Conservation (phyloP, 2,113 vertebrate genomes). For the Salminus brasiliensis region DNA sequence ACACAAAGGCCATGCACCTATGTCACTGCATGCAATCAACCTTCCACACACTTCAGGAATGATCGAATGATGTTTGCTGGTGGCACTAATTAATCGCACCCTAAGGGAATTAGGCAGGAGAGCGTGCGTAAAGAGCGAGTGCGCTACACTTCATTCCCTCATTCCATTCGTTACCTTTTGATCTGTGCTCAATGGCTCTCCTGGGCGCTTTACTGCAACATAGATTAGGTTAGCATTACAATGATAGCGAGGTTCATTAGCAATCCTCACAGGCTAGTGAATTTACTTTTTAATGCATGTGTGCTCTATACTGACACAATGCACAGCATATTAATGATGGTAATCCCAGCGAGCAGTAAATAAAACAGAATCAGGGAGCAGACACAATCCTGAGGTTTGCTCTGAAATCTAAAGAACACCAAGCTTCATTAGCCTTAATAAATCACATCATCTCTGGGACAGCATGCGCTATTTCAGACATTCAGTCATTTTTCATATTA, state of each 20-base stretch:
- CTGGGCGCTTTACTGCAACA: background rate
- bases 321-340: background rate
- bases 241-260: background rate
- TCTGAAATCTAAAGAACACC: background rate
- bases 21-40: background rate
- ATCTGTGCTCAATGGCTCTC: background rate
- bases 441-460: too few species aligned
- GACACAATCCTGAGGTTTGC: background rate
- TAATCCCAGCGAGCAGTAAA: background rate
- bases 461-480: too few species aligned
- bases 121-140: background rate
- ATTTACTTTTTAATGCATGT: background rate
- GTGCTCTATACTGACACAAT: background rate
- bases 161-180: background rate
- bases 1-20: background rate
- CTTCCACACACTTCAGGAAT: background rate
- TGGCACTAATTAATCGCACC: slow-evolving; percentile 4
- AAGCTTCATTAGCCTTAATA: background rate
- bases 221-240: background rate
- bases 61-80: background rate
- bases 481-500: too few species aligned
- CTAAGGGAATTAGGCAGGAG: background rate
- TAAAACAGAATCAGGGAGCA: background rate
- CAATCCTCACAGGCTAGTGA: background rate
- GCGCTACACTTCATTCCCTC: background rate